Conservation (phyloP, 2,113 vertebrate species). For the Saccopteryx bilineata region DNA sequence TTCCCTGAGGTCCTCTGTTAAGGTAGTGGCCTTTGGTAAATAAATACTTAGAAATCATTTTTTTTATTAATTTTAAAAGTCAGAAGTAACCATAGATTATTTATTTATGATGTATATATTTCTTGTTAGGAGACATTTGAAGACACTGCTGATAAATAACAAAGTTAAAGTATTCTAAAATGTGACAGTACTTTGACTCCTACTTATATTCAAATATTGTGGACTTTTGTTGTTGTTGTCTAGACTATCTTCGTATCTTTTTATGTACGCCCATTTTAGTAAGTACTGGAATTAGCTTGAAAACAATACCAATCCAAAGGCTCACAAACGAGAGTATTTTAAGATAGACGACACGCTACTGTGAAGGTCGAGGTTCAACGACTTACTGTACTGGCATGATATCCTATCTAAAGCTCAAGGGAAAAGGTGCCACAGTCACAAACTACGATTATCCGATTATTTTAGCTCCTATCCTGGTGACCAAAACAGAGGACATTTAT, state of each 20-base stretch:
- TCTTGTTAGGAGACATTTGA: neutral
- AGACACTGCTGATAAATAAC: neutral
- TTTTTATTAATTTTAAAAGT: neutral
- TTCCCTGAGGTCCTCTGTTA: neutral
- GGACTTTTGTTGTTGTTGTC: neutral
- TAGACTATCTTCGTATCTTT: conserved; percentile 59
- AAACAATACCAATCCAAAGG: conserved; percentile 77
- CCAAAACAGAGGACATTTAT: conserved; percentile 69
- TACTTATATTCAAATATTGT: neutral
- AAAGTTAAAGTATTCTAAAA: neutral
- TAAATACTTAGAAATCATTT: neutral
- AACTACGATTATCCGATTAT: conserved; percentile 73
- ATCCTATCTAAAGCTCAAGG: conserved; percentile 44
- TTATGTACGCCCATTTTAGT: conserved; percentile 67
- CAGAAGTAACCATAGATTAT: neutral
- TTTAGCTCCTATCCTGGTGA: conserved; percentile 64
- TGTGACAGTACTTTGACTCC: neutral
- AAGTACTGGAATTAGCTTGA: conserved; percentile 52
- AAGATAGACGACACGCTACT: conserved; percentile 66
- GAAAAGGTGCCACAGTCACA: conserved; percentile 60
- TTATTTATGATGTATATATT: neutral
- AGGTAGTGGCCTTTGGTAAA: neutral
- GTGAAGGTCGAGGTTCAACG: conserved; percentile 58
- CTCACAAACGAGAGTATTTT: conserved; percentile 68
- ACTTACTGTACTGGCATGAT: conserved; percentile 72